Evolutionary conservation across 2,888 invertebrate genomes (phyloP).

Genomic region (Plebejus anna): DNA sequence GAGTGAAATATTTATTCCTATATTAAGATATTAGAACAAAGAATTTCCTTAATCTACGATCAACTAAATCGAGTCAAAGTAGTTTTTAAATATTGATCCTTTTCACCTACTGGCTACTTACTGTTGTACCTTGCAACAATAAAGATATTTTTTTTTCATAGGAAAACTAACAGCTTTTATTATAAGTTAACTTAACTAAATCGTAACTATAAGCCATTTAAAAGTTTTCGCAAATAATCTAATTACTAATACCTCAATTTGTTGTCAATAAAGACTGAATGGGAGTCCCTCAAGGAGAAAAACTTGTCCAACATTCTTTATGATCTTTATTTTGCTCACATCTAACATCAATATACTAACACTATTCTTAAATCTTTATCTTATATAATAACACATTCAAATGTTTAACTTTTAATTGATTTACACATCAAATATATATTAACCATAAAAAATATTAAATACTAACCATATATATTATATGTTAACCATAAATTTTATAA

Average conservation of each 20-base stretch:
- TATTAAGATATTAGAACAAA: not conserved
- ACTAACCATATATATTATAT: not conserved
- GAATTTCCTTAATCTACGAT: not conserved
- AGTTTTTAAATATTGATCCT: not conserved
- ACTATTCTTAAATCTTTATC: not conserved
- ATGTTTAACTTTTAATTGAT: not conserved
- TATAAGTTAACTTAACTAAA: too few relatives aligned
- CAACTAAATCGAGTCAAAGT: not conserved
- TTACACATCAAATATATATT: not conserved
- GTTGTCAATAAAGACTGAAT: not conserved
- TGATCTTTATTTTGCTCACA: not conserved
- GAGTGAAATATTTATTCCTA: not conserved
- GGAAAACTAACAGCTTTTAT: too few relatives aligned
- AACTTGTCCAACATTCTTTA: conserved; percentile 3
- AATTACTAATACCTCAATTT: not conserved
- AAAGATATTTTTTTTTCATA: not conserved
- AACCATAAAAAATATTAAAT: too few relatives aligned
- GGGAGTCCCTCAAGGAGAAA: not conserved
- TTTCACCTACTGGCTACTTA: not conserved
- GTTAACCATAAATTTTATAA: not conserved
- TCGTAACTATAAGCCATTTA: too few relatives aligned
- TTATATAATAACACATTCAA: not conserved
- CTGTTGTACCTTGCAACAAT: not conserved
- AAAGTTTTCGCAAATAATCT: not conserved
- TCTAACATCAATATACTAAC: not conserved